phyloP scores from a whole-genome alignment of 2,113 vertebrate species.

The Lophochroa leadbeateri region DNA sequence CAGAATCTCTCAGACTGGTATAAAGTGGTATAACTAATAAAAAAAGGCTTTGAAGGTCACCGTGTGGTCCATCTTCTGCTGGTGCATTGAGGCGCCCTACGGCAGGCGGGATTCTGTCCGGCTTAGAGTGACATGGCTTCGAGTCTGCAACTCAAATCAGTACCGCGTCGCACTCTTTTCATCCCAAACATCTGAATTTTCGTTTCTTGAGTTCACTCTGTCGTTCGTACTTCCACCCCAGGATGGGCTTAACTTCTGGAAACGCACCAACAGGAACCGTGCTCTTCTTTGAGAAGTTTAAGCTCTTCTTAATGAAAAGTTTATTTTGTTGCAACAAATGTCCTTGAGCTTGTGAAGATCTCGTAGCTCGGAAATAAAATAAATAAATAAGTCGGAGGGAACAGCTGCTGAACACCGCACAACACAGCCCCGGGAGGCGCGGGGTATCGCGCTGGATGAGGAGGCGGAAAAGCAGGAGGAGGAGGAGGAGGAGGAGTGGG shows the following conservation, averaged over 20 bases:
- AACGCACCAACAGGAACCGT: accelerated
- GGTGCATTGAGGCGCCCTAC: accelerated
- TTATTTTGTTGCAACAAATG: not conserved
- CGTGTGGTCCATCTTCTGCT: accelerated
- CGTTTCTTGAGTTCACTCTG: not conserved
- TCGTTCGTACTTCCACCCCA: not conserved
- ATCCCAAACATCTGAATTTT: not conserved
- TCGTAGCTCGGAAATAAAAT: not conserved
- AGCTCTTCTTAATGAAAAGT: not conserved
- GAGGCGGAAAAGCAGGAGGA: not conserved
- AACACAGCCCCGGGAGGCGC: not conserved
- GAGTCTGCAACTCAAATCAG: not conserved
- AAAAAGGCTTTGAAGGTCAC: not conserved
- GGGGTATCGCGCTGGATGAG: not conserved
- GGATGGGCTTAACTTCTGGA: not conserved
- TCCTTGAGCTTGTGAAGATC: not conserved
- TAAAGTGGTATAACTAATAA: not conserved
- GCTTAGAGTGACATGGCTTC: not conserved
- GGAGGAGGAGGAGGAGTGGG: not conserved
- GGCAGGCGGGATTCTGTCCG: not conserved
- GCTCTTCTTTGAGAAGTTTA: not conserved
- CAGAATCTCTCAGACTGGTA: not conserved
- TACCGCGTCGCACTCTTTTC: not conserved
- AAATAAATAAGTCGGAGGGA: not conserved
- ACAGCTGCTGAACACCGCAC: not conserved